Base-by-base conservation (phyloP, 2,888 invertebrate species). In the Sicus ferrugineus region DNA sequence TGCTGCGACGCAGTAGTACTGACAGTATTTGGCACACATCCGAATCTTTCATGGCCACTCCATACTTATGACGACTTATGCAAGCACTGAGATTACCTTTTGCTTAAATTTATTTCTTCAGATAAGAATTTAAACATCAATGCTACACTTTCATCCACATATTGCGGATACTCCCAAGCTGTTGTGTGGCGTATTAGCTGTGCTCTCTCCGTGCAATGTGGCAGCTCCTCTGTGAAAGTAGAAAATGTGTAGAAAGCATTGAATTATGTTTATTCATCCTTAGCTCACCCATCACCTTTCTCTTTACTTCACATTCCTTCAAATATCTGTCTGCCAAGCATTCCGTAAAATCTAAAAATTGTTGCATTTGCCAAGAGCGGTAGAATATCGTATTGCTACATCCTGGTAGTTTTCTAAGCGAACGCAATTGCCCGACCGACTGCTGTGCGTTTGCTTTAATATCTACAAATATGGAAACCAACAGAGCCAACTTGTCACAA, bases 101-200 rank as follows among this genome's bases (percentile, higher is more conserved):
- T n/a, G 31, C 67, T 70, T 11, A 38, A 2, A 54, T 74, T 77
- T 3, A 78, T 67, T 75, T 84, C 84, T 68, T 82, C 78, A 2
- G 73, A 63, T 0, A 84, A 63, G 38, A 80, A 76, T 16, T 77
- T 59, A 72, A 85, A 82, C 21, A 77, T 71, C 7, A 83, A 59
- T 2, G 76, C 70, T 0, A 83, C 77, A 70, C 75, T 78, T 1
- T 75, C 74, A 67, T 85, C 81, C 0, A 81, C 77, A 70, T 80
- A 73, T 38, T 77, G 73, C 0, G 84, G 82, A 70, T 78, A 84
- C 70, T 84, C 82, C 84, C 85, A 84, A 1, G 75, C 69, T 1
- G 78, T 77, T 0, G 79, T 75, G 21, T 75, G 69, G 0, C 77
- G 77, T 21, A 84, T 76, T 1, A 84, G 72, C 4, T 83, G 73